Evolutionary conservation across 2,797 vertebrate species (phyloP), one percentile per base, ranked within the genome.

Genomic region (Sphenodon punctatus): DNA sequence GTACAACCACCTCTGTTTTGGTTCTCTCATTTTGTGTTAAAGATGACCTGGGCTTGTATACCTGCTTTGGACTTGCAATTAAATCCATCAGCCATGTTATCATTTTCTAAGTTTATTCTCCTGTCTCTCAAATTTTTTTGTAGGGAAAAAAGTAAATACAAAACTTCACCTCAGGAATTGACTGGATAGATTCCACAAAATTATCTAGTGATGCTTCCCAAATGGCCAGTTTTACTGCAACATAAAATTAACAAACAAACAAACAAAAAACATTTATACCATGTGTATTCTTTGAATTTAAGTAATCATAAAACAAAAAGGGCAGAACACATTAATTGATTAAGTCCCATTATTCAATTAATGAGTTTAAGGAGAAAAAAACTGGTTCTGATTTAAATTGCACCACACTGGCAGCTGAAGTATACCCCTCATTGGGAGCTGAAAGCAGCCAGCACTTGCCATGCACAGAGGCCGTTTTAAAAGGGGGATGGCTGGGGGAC

Each of bases 181-280:
- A 97, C 67, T 99, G 99, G 93, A 99, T 99, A 43, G 99, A 99
- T 70, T 98, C 98, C 66, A 99, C 97, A 92, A 99, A 99, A 88
- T 96, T 97, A 94, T 99, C 99, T 91, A 99, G 85, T 32, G 97
- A 94, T 4, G 97, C 96, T 90, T 99, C 99, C 99, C 98, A 99
- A 94, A 99, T 99, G 17, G 98, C 99, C 93, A 99, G 94, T 92
- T 99, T 99, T 79, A 99, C 98, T 99, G 90, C 55, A 91, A 79
- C 85, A 91, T 48, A 88, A 67, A 90, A 66, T 55, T 8, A 58
- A 92, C 27, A 81, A 67, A 80, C 46, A 59, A 81, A 41, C 80
- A 74, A 2, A 30, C 32, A 49, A 49, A 67, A 63, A 25, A 76
- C 6, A 59, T n/a, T n/a, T n/a, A n/a, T 70, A 74, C 48, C 75